Conservation (phyloP, 2,888 invertebrate species). For the Cheilosia soror region DNA sequence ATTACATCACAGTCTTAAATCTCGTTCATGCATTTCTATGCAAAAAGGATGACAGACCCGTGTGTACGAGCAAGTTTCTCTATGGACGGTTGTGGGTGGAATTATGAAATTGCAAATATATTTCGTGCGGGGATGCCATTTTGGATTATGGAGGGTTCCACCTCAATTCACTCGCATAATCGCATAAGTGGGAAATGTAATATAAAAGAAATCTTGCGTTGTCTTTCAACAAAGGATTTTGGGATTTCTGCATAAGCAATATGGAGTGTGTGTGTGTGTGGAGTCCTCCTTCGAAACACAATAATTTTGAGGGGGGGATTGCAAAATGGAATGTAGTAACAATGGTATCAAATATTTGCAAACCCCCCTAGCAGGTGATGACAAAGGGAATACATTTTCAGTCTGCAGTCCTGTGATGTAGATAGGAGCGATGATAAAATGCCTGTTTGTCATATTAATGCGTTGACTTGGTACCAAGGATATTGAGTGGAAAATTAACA, state of each 20-base stretch:
- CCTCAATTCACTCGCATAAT: slow-evolving; percentile 39
- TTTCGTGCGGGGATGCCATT: slow-evolving; percentile 8
- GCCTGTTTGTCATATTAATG: slow-evolving; percentile 32
- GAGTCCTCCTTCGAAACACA: slow-evolving; percentile 1
- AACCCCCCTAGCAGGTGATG: slow-evolving; percentile 18
- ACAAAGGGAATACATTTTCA: slow-evolving; percentile 3
- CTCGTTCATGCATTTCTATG: slow-evolving; percentile 8
- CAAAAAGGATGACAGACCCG: slow-evolving; percentile 1
- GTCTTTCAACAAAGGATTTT: slow-evolving; percentile 23
- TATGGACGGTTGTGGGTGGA: not conserved
- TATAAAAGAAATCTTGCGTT: slow-evolving; percentile 2
- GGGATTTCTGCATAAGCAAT: slow-evolving; percentile 8
- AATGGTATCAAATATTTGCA: slow-evolving; percentile 38
- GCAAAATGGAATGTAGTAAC: slow-evolving; percentile 12
- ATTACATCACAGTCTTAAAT: not conserved
- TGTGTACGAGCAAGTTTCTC: not conserved
- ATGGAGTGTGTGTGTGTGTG: not conserved
- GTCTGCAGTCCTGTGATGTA: not conserved
- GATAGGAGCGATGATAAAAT: slow-evolving; percentile 31
- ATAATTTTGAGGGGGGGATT: not conserved
- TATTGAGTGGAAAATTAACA: slow-evolving; percentile 63
- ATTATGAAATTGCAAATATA: slow-evolving; percentile 24
- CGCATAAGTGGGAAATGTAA: slow-evolving; percentile 27
- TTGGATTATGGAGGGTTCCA: slow-evolving; percentile 31
- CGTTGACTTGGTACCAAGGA: slow-evolving; percentile 28